A percentile compares a stretch with the other conserved stretches of the same genome.
Conservation (phyloP, 1,140 invertebrate genomes). For the Homalodisca vitripennis region DNA sequence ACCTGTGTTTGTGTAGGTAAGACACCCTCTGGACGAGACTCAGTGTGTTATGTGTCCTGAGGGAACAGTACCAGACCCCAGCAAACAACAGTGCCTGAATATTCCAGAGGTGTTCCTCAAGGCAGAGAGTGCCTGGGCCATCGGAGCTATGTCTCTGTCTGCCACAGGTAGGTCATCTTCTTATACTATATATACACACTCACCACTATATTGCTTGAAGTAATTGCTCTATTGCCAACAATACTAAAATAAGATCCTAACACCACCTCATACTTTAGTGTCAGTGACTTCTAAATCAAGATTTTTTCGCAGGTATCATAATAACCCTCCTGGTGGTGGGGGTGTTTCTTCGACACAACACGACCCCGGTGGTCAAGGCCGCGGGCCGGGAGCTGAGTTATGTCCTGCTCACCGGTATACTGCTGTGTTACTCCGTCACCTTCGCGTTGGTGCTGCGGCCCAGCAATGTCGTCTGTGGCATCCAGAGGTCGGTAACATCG, state of each 20-base stretch:
- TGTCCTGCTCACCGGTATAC: slow-evolving; percentile 80
- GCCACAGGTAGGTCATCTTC: slow-evolving; percentile 75
- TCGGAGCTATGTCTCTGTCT: slow-evolving; percentile 53
- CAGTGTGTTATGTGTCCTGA: slow-evolving; percentile 76
- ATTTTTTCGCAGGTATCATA: slow-evolving; percentile 63
- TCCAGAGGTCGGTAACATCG: slow-evolving; percentile 63
- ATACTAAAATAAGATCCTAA: too few relatives aligned
- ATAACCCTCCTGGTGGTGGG: slow-evolving; percentile 64
- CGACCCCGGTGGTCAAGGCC: slow-evolving; percentile 87
- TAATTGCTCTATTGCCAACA: too few relatives aligned
- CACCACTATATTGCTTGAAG: too few relatives aligned
- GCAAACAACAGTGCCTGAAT: slow-evolving; percentile 69
- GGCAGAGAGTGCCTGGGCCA: slow-evolving; percentile 81
- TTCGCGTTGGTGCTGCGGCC: slow-evolving; percentile 78
- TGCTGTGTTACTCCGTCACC: slow-evolving; percentile 86
- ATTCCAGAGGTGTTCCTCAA: slow-evolving; percentile 84
- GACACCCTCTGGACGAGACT: slow-evolving; percentile 74
- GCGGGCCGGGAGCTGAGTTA: slow-evolving; percentile 87
- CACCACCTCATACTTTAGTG: neutral
- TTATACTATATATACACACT: too few relatives aligned
- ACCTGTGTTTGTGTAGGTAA: slow-evolving; percentile 67
- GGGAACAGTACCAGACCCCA: slow-evolving; percentile 76
- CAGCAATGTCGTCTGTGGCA: slow-evolving; percentile 69
- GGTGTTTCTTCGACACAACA: slow-evolving; percentile 73
- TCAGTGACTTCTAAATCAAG: too few relatives aligned